Base-by-base conservation (phyloP, 2,113 vertebrate genomes). In the Ascaphus truei region DNA sequence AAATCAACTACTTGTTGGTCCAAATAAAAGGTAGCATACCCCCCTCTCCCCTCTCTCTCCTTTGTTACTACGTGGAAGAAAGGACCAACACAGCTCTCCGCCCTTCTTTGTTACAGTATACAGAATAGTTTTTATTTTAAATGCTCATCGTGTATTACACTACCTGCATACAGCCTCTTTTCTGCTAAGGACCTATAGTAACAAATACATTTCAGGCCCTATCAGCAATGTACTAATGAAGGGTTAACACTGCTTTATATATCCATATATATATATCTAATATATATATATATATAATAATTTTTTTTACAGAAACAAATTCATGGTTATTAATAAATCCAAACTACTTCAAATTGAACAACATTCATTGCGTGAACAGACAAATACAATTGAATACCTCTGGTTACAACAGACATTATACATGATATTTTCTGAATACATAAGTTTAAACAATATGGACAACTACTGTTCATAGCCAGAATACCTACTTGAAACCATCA, bases 271-370 rank as follows among this genome's bases (percentile, higher is more conserved):
- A 61, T 71, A 71, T 52, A 71, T 52, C 61, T 61, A 61, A 57
- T 57, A 60, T 71, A 47, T 71, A 59, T 71, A 71, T 71, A 57
- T 57, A 60, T 71, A 47, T 71, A 59, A 71, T 71, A 71, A 71
- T 47, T 73, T 77, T 77, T 82, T 83, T 77, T 84, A 79, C 74
- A 85, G 80, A 80, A 80, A 87, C 80, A 85, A 87, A 88, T 83
- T 89, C 89, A 78, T 80, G 83, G 78, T 89, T 89, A 30, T 68
- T 68, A 92, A 92, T 86, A 88, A 90, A 91, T 80, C 93, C 89
- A 80, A 92, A 94, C 91, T 92, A 96, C 86, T 71, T 91, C 88
- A 71, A 61, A 89, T 86, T 55, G 91, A 91, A 98, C 92, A 82
- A 92, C 91, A 86, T 87, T 88, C 93, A 94, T 83, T 64, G 88